Base-by-base conservation (phyloP, 2,888 invertebrate species). In the Heteropelma amictum region DNA sequence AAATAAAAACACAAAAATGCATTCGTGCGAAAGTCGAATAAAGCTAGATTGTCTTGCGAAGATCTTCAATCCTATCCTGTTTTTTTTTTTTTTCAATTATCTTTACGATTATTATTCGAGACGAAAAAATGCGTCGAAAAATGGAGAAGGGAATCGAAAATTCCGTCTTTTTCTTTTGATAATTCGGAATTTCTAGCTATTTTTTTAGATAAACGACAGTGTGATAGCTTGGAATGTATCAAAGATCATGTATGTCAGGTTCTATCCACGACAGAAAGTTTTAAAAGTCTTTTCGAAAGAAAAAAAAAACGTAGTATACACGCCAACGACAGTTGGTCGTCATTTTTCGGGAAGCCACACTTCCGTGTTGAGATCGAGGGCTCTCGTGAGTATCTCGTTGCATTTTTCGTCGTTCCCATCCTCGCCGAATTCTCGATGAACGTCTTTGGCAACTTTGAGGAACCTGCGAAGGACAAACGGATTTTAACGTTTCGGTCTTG, bases 261-360 rank as follows among this genome's bases (percentile, higher is more conserved):
- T n/a, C n/a, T n/a, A n/a, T n/a, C n/a, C n/a, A n/a, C n/a, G n/a
- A n/a, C n/a, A n/a, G n/a, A n/a, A n/a, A n/a, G n/a, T n/a, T n/a
- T n/a, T n/a, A n/a, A n/a, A n/a, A n/a, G n/a, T n/a, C n/a, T n/a
- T n/a, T n/a, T 28, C 14, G 61, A 53, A 45, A 67, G 21, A 35
- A 3, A n/a, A 7, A 35, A n/a, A 28, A 38, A 21, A 21, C 6
- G 65, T 42, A 3, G 8, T 63, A 51, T 54, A 53, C 54, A 76
- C 58, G 61, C 1, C 23, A n/a, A 5, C 17, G n/a, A 26, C n/a
- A 28, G 2, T 60, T 49, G 6, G 5, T 8, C 53, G 65, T 88
- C 83, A 91, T 79, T 90, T 89, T 33, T 90, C 90, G 45, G 92
- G 92, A 76, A 91, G 89, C 92, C 92, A 92, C 76, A 91, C 84